phyloP scores from a whole-genome alignment of 1,140 invertebrate species.

The Drosophila nannoptera region DNA sequence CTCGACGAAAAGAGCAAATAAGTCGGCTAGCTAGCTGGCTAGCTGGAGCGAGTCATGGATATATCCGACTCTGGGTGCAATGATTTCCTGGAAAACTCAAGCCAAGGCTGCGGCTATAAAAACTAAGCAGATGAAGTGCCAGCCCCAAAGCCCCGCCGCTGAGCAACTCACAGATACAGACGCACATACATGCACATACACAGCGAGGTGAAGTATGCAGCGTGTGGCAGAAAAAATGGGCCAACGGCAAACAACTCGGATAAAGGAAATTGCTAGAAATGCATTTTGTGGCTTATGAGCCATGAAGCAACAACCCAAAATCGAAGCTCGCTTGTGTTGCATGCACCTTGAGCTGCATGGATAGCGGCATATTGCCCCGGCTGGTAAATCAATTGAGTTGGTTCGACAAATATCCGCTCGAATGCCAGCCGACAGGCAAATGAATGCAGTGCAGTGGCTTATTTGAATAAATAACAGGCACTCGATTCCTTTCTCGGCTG shows the following conservation, averaged over 20 bases:
- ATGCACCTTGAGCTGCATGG: constrained; percentile 23
- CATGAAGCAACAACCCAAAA: constrained; percentile 44
- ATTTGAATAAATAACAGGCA: constrained; percentile 15
- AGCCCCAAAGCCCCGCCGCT: neutral
- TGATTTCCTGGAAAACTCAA: constrained; percentile 64
- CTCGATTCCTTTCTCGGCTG: neutral
- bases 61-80: constrained; percentile 66
- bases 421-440: constrained; percentile 60
- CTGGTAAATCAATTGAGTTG: constrained; percentile 68
- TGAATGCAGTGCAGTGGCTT: constrained; percentile 25
- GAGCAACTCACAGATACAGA: neutral
- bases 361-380: constrained; percentile 2
- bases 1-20: neutral
- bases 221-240: constrained; percentile 66
- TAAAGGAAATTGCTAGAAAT: constrained; percentile 72
- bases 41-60: constrained; percentile 31
- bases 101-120: constrained; percentile 56
- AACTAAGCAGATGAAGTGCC: constrained; percentile 63
- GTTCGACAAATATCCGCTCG: constrained; percentile 65
- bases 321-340: neutral
- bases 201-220: constrained; percentile 54
- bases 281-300: constrained; percentile 68
- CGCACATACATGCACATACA: neutral
- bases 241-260: constrained; percentile 50
- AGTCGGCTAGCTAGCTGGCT: neutral